Percentiles rank a stretch among this genome's conserved stretches.
Conservation (phyloP, 2,797 vertebrate genomes). For the Alca torda region DNA sequence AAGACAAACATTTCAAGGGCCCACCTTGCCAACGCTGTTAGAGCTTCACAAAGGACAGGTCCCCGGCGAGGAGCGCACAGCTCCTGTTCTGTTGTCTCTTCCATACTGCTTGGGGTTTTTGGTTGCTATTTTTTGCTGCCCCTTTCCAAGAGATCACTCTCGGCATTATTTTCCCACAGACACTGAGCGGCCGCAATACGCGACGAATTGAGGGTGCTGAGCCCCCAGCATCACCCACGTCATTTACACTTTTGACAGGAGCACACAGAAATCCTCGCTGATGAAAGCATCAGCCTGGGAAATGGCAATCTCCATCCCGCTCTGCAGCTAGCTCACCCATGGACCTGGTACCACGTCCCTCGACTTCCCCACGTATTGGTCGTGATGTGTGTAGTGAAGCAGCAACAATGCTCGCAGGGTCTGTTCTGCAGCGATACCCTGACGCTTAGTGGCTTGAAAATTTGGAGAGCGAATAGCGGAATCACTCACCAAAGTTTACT, state of each 20-base stretch:
- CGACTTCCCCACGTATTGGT: accelerated
- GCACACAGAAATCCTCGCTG: neutral
- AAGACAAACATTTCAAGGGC: neutral
- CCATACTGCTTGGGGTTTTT: neutral
- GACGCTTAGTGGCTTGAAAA: neutral
- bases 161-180: constrained; percentile 26
- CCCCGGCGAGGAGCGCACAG: neutral
- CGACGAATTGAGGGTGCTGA: neutral
- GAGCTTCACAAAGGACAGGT: neutral
- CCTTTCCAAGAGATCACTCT: neutral
- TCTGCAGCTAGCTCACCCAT: neutral
- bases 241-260: neutral
- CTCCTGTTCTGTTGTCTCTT: neutral
- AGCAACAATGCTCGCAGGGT: neutral
- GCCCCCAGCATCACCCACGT: neutral
- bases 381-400: accelerated
- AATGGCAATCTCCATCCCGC: neutral
- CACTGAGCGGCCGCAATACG: neutral
- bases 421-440: neutral
- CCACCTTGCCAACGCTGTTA: neutral
- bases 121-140: neutral
- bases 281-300: neutral
- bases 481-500: neutral
- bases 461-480: neutral
- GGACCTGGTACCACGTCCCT: neutral